Evolutionary conservation across 2,797 vertebrate species (phyloP).

Genomic region (Danio jaintianensis): DNA sequence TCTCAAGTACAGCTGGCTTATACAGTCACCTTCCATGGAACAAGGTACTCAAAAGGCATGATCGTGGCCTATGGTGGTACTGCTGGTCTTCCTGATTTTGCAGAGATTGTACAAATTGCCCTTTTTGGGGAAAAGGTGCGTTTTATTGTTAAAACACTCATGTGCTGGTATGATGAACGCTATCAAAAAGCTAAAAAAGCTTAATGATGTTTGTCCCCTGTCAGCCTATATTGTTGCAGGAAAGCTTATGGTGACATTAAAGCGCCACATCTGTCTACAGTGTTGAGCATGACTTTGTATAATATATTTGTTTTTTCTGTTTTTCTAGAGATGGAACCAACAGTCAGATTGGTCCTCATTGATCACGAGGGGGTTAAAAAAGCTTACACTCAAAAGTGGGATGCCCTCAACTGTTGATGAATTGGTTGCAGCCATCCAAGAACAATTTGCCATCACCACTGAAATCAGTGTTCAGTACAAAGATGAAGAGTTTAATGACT

Average conservation of each 20-base stretch:
- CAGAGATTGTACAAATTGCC: not conserved
- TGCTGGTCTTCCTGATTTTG: slow-evolving; percentile 48
- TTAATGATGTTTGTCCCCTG: slow-evolving; percentile 44
- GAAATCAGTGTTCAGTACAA: slow-evolving; percentile 19
- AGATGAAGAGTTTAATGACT: slow-evolving; percentile 8
- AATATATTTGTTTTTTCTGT: slow-evolving; percentile 4
- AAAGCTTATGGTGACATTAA: slow-evolving; percentile 50
- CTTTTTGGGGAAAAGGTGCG: slow-evolving; percentile 13
- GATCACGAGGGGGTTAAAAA: slow-evolving; percentile 31
- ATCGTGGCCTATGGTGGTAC: slow-evolving; percentile 41
- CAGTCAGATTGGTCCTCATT: slow-evolving; percentile 42
- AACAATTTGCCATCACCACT: slow-evolving; percentile 33
- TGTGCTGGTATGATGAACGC: slow-evolving; percentile 3
- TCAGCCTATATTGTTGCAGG: slow-evolving; percentile 38
- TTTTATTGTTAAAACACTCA: not conserved
- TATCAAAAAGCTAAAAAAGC: too few relatives aligned
- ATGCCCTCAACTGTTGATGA: slow-evolving; percentile 43
- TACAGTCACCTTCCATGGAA: slow-evolving; percentile 32
- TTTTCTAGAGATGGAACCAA: slow-evolving; percentile 41
- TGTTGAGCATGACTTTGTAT: slow-evolving; percentile 38
- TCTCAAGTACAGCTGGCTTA: slow-evolving; percentile 38
- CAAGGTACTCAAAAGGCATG: slow-evolving; percentile 42
- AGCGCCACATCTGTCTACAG: slow-evolving; percentile 38
- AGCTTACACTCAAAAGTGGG: slow-evolving; percentile 22
- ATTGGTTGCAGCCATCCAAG: slow-evolving; percentile 31